Percentiles rank a stretch among this genome's conserved stretches.
Conservation (phyloP, 53 echinoderm and acorn worm species). For the Stichopus horrens region DNA sequence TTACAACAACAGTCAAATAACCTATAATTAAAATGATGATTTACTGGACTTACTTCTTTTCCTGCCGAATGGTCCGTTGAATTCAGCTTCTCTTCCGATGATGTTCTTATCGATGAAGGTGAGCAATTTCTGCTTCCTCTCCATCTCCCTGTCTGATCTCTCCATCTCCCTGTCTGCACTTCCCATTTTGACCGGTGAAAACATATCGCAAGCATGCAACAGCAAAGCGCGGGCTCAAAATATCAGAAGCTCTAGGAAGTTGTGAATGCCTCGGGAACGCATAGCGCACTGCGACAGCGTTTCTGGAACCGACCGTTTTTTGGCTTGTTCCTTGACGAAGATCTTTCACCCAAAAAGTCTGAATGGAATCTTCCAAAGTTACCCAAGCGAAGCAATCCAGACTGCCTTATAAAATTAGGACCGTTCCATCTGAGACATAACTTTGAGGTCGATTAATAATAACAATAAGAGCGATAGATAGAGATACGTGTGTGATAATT, state of each 20-base stretch:
- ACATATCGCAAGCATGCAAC: background rate
- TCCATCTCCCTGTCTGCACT: conserved; percentile 44
- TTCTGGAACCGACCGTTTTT: background rate
- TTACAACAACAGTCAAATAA: no score
- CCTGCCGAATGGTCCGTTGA: conserved; percentile 65
- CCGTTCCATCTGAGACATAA: no score
- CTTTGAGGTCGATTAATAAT: no score
- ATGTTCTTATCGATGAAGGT: conserved; percentile 60
- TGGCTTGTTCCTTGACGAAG: background rate
- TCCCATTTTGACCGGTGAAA: background rate
- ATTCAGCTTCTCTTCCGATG: conserved; percentile 54
- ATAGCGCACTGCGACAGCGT: background rate
- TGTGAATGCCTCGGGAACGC: background rate
- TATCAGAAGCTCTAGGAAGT: background rate
- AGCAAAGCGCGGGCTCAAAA: background rate
- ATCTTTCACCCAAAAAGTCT: background rate
- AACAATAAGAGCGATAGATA: no score
- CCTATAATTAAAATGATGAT: no score
- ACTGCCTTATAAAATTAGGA: no score
- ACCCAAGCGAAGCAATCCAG: background rate
- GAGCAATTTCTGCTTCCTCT: conserved; percentile 37
- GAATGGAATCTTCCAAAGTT: background rate
- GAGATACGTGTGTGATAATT: no score
- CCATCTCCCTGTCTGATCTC: conserved; percentile 40
- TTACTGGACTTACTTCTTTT: conserved; percentile 51